Evolutionary conservation across 2,797 vertebrate genomes (phyloP).

Genomic region (Eulemur rubriventer): DNA sequence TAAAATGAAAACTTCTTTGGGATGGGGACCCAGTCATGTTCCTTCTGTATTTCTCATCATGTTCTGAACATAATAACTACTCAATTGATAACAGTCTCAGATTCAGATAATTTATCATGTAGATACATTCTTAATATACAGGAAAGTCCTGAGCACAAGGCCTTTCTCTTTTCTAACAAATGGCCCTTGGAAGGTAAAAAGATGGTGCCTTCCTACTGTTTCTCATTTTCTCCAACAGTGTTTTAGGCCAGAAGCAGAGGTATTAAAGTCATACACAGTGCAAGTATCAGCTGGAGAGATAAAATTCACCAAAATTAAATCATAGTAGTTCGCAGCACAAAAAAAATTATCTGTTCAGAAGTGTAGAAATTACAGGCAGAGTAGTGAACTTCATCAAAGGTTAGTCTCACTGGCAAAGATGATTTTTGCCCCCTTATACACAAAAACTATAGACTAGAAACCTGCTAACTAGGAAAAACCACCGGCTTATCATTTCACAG

Average conservation of each 20-base stretch:
- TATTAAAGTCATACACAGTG: background rate
- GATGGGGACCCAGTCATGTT: background rate
- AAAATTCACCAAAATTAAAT: background rate
- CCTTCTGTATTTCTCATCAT: background rate
- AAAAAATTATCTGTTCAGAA: background rate
- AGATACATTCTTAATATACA: background rate
- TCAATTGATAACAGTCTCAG: background rate
- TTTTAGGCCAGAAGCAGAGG: background rate
- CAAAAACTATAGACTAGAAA: background rate
- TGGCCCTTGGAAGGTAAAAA: background rate
- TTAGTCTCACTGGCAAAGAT: background rate
- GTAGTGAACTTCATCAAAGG: background rate
- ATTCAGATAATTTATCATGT: background rate
- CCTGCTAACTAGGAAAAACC: background rate
- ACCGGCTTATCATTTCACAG: background rate
- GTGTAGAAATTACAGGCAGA: background rate
- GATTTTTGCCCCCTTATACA: background rate
- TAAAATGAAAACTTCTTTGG: background rate
- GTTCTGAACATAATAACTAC: background rate
- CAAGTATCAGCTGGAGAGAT: background rate
- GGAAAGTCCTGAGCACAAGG: background rate
- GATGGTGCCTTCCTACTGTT: background rate
- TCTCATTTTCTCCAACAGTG: background rate
- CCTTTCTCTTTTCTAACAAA: background rate
- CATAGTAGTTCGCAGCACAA: background rate